Evolutionary conservation across 1,140 invertebrate genomes (phyloP).

Genomic region (Drosophila ironensis): DNA sequence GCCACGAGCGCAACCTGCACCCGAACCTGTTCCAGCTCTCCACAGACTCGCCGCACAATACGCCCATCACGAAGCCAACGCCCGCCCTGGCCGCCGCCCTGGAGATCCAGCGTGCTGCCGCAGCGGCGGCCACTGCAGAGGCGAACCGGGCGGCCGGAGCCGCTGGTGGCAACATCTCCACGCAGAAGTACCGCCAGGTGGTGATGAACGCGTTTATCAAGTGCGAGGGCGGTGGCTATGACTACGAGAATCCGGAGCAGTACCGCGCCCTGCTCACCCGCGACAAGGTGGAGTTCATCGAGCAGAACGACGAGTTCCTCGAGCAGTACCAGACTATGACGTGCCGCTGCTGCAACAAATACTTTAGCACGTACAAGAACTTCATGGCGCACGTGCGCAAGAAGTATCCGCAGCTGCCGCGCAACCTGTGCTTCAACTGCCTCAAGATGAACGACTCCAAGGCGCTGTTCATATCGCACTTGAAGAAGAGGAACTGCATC

Average conservation of each 20-base stretch:
- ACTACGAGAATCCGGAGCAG: constrained; percentile 80
- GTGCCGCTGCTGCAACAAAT: constrained; percentile 77
- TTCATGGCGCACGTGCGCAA: constrained; percentile 82
- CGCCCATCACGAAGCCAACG: constrained; percentile 71
- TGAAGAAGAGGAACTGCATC: constrained; percentile 80
- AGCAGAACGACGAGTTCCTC: constrained; percentile 75
- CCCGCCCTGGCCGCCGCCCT: constrained; percentile 67
- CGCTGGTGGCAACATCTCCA: constrained; percentile 63
- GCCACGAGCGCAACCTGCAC: constrained; percentile 80
- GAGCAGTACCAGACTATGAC: constrained; percentile 81
- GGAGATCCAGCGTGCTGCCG: constrained; percentile 68
- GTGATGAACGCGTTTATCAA: constrained; percentile 78
- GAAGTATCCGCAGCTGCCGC: constrained; percentile 74
- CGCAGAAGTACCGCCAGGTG: constrained; percentile 72
- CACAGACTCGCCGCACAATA: constrained; percentile 69
- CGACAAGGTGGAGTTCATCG: constrained; percentile 77
- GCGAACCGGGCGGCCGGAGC: constrained; percentile 52
- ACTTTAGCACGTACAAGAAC: constrained; percentile 77
- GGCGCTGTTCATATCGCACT: constrained; percentile 79
- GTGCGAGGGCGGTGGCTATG: constrained; percentile 69
- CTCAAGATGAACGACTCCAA: constrained; percentile 81
- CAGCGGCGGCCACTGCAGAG: constrained; percentile 59
- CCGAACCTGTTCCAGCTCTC: constrained; percentile 78
- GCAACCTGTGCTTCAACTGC: constrained; percentile 81
- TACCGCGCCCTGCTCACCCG: constrained; percentile 69